These are phyloP conservation scores for Oceanites oceanicus DNA, from an alignment of 2,113 vertebrate genomes.

Conservation along the genomic window DNA sequence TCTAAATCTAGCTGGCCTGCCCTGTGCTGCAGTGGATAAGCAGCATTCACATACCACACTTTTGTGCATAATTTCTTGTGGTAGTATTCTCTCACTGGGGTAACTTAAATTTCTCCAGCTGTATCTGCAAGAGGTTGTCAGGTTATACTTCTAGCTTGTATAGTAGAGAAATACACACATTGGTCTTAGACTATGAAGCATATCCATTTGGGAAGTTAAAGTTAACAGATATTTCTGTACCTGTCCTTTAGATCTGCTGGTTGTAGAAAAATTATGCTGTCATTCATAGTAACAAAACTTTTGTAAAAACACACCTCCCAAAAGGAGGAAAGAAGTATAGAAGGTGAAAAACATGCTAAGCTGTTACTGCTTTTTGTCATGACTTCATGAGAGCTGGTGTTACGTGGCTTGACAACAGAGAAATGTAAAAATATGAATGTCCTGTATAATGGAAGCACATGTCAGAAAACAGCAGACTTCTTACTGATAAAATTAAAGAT, in stretches of 20 bases:
- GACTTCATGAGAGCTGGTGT: neutral
- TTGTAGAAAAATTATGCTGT: neutral
- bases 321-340: neutral
- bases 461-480: neutral
- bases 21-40: neutral
- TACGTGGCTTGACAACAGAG: neutral
- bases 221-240: neutral
- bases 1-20: neutral
- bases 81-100: neutral
- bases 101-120: neutral
- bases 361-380: neutral
- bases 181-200: neutral
- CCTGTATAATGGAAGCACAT: neutral
- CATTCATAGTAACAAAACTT: neutral
- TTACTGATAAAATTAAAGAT: neutral
- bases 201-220: neutral
- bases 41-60: neutral
- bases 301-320: neutral
- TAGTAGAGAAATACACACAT: neutral
- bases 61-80: neutral
- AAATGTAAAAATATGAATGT: neutral
- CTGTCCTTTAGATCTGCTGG: neutral
- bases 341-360: neutral
- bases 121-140: neutral
- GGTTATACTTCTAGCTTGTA: neutral